A percentile compares a stretch with the other conserved stretches of the same genome.
These are phyloP conservation scores for Threskiornis aethiopicus DNA, from an alignment of 2,797 vertebrate genomes.

Conservation along the genomic window DNA sequence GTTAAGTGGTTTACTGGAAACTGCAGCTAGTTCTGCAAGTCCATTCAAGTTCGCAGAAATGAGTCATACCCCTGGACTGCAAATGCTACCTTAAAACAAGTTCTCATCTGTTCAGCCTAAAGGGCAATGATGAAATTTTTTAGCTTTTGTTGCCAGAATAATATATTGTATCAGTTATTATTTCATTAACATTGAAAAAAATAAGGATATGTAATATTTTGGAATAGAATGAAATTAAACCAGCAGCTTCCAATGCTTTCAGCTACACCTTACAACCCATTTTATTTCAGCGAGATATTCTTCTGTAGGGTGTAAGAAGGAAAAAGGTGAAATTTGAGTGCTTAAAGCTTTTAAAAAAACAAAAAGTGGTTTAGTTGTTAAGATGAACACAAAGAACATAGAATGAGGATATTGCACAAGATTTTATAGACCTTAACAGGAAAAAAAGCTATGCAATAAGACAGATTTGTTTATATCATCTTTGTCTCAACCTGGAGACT, in stretches of 20 bases:
- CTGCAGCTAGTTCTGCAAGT: neutral
- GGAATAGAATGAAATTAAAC: neutral
- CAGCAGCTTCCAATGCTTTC: neutral
- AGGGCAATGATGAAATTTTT: neutral
- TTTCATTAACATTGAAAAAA: neutral
- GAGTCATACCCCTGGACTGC: neutral
- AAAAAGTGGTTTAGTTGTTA: too few species aligned
- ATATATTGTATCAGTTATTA: neutral
- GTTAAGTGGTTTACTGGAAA: neutral
- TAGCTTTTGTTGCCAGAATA: neutral
- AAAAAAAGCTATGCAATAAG: neutral
- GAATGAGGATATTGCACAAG: neutral
- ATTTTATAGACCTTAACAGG: neutral
- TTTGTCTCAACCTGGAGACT: neutral
- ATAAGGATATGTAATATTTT: neutral
- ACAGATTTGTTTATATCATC: neutral
- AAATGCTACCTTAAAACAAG: neutral
- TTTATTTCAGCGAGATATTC: neutral
- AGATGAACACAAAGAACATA: neutral
- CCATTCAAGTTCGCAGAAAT: conserved; percentile 6
- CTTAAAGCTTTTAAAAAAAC: neutral
- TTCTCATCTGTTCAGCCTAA: neutral
- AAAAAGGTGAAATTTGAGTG: neutral
- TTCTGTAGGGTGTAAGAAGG: neutral
- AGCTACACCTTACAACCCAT: neutral